Conservation (phyloP, 2,797 vertebrate species). For the Chelon auratus region DNA sequence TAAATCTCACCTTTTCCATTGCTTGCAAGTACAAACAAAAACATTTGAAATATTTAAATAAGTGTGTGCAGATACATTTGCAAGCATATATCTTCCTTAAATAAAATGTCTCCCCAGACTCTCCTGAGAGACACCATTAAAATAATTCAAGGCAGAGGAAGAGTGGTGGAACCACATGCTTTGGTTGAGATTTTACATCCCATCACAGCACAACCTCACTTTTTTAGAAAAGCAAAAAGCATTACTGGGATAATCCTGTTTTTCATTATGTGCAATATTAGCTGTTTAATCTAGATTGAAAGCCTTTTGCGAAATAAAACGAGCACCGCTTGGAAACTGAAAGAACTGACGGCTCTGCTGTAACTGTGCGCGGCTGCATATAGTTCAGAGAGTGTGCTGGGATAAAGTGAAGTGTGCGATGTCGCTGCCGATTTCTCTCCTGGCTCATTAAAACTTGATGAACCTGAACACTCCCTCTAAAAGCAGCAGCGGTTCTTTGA, state of each 20-base stretch:
- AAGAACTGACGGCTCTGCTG: slow-evolving; percentile 23
- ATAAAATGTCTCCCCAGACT: neutral
- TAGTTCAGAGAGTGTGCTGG: slow-evolving; percentile 39
- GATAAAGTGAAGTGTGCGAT: slow-evolving; percentile 55
- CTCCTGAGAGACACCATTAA: slow-evolving; percentile 14
- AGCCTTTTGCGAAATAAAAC: slow-evolving; percentile 37
- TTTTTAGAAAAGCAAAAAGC: slow-evolving; percentile 30
- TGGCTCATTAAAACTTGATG: slow-evolving; percentile 79
- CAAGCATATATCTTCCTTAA: slow-evolving; percentile 19
- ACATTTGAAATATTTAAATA: slow-evolving; percentile 30
- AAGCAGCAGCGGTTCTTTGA: slow-evolving; percentile 67
- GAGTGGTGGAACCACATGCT: slow-evolving; percentile 11
- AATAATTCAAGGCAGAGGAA: neutral
- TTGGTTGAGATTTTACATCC: slow-evolving; percentile 29
- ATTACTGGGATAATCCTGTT: slow-evolving; percentile 53
- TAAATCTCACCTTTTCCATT: neutral
- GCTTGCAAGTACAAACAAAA: slow-evolving; percentile 1
- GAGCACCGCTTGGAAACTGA: slow-evolving; percentile 27
- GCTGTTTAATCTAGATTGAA: slow-evolving; percentile 58
- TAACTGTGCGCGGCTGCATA: slow-evolving; percentile 35
- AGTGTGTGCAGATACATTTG: slow-evolving; percentile 16
- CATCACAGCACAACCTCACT: slow-evolving; percentile 30
- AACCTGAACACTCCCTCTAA: slow-evolving; percentile 74
- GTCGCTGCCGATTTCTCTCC: slow-evolving; percentile 67
- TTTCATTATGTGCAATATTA: slow-evolving; percentile 57